phyloP scores from a whole-genome alignment of 2,888 invertebrate species.

The Ommatoiulus sabulosus region DNA sequence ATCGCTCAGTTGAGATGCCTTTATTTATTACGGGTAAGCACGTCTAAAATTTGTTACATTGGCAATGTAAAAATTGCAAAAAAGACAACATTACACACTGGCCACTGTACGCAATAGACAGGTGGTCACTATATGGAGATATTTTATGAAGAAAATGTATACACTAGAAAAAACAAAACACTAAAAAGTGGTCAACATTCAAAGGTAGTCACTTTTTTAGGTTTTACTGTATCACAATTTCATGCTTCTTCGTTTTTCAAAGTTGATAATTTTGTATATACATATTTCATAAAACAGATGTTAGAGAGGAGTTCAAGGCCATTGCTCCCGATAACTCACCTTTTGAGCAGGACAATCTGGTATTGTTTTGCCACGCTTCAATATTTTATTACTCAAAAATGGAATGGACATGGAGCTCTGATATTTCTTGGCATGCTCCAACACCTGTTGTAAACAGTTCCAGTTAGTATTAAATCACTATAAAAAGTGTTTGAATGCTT shows the following conservation, averaged over 20 bases:
- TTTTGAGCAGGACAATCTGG: constrained; percentile 40
- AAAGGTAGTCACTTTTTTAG: too few species aligned
- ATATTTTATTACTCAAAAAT: constrained; percentile 52
- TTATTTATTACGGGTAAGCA: constrained; percentile 41
- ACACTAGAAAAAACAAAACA: too few species aligned
- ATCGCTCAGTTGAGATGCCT: neutral
- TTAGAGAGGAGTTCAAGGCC: neutral
- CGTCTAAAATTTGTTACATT: neutral
- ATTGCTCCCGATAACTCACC: neutral
- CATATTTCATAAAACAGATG: constrained; percentile 31
- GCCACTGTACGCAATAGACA: too few species aligned
- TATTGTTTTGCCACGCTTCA: constrained; percentile 38
- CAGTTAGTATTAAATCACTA: constrained; percentile 21
- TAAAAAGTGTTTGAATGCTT: neutral
- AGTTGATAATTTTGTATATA: neutral
- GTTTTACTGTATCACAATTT: neutral
- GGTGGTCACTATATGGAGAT: too few species aligned
- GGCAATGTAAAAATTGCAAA: too few species aligned
- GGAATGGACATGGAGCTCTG: constrained; percentile 42
- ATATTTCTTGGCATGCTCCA: neutral
- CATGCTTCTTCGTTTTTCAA: neutral
- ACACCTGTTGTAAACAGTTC: neutral
- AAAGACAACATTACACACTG: too few species aligned
- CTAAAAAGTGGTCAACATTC: too few species aligned
- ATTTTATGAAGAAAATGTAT: too few species aligned